Percentiles rank a stretch among this genome's conserved stretches.
phyloP scores from a whole-genome alignment of 2,113 vertebrate species.

The Dromiciops gliroides region DNA sequence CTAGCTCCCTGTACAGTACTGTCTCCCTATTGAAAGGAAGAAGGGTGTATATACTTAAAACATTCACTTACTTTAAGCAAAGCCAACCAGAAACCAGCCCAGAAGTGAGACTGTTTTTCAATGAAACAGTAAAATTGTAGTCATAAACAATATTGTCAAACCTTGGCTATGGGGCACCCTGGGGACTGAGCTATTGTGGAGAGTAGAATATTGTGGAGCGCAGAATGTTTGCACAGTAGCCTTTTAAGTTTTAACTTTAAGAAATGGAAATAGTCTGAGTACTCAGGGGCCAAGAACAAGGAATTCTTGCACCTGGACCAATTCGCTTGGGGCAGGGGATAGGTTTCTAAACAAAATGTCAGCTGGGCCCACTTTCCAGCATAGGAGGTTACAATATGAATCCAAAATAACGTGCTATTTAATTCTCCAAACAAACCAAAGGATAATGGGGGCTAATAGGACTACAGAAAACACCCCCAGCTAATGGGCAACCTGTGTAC shows the following conservation, averaged over 20 bases:
- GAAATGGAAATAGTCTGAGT: neutral
- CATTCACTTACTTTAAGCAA: neutral
- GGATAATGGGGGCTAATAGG: neutral
- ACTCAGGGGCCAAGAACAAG: neutral
- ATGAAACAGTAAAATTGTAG: neutral
- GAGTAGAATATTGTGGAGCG: neutral
- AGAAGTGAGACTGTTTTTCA: neutral
- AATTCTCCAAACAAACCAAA: neutral
- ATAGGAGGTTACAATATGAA: neutral
- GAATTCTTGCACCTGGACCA: neutral
- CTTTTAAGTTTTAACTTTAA: neutral
- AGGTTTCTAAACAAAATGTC: neutral
- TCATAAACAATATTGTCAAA: neutral
- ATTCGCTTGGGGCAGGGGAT: neutral
- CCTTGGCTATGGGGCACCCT: neutral
- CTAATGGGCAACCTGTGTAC: neutral
- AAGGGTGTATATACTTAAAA: neutral
- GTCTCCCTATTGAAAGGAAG: neutral
- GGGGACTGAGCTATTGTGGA: neutral
- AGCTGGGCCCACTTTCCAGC: neutral
- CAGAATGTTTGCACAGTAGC: neutral
- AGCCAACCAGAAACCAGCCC: neutral
- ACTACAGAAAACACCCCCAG: neutral
- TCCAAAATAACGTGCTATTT: neutral
- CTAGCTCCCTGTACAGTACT: too few species aligned